A percentile compares a stretch with the other conserved stretches of the same genome.
Conservation (phyloP, 2,888 invertebrate genomes). For the Drosophila leonis region DNA sequence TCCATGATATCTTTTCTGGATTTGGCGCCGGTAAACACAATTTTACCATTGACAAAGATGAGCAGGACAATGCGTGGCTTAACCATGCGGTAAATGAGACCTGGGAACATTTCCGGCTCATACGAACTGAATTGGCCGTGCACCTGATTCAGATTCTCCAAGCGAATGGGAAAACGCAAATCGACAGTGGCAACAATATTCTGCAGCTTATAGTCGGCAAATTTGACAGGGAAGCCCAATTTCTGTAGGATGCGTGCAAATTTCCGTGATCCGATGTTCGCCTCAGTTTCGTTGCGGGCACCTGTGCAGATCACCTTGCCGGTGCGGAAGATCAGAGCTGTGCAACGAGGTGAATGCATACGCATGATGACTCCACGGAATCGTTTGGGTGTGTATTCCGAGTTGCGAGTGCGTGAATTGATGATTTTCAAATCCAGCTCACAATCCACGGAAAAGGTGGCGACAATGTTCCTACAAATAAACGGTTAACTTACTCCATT, state of each 20-base stretch:
- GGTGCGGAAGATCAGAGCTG: slow-evolving; percentile 90
- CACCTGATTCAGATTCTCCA: slow-evolving; percentile 90
- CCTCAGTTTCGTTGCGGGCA: slow-evolving; percentile 91
- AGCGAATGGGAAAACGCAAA: slow-evolving; percentile 90
- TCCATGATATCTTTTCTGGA: slow-evolving; percentile 95
- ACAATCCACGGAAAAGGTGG: slow-evolving; percentile 91
- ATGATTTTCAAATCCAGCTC: slow-evolving; percentile 90
- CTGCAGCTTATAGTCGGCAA: slow-evolving; percentile 92
- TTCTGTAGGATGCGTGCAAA: slow-evolving; percentile 94
- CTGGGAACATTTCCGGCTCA: slow-evolving; percentile 99
- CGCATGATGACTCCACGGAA: slow-evolving; percentile 94
- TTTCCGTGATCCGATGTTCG: slow-evolving; percentile 91
- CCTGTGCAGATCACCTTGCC: slow-evolving; percentile 94
- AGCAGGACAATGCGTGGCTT: slow-evolving; percentile 97
- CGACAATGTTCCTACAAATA: slow-evolving; percentile 90
- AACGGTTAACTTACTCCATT: background rate
- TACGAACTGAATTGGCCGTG: slow-evolving; percentile 94
- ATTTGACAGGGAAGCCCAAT: slow-evolving; percentile 91
- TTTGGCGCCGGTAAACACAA: slow-evolving; percentile 98
- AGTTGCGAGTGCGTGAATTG: slow-evolving; percentile 92
- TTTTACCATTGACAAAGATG: slow-evolving; percentile 99
- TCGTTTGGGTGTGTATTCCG: slow-evolving; percentile 93
- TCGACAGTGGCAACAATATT: slow-evolving; percentile 92
- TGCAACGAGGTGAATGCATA: slow-evolving; percentile 91
- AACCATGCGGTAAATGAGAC: slow-evolving; percentile 99